Evolutionary conservation across 1,140 invertebrate species (phyloP), one percentile per base, ranked within the genome.

Genomic region (Pogonomyrmex barbatus): DNA sequence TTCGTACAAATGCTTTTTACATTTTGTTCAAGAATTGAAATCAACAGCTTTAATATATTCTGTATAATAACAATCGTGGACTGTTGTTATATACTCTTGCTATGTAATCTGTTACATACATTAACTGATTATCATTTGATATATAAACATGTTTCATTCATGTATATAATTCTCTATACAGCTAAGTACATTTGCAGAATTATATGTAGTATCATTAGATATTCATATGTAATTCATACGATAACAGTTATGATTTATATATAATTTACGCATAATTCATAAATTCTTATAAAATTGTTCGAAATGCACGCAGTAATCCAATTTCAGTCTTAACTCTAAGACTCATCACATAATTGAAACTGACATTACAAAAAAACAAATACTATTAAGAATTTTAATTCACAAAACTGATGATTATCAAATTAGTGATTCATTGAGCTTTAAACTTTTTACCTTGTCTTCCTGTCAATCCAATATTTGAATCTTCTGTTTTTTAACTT

Each of bases 151-250:
- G 47, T 9, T 33, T 54, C 50, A 54, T 73, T 36, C 12, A 24
- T 39, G 33, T 36, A 54, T 36, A 67, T 4, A 39, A 24, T 2
- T 75, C 30, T 39, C 58, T 54, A 24, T 50, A 36, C 17, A 39
- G n/a, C 17, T 33, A n/a, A 58, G 10, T 42, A 9, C 71, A 42
- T 58, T 75, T 75, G 52, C 71, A 56, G 24, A 75, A 73, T 73
- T 73, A 42, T n/a, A 42, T 75, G 52, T 24, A 58, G 9, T 50
- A n/a, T 42, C 52, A 75, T 42, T 54, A 17, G 17, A 54, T 42
- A 24, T 56, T 73, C 33, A n/a, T 54, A 73, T 4, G n/a, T 73
- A 56, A 56, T 39, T 42, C 33, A 73, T 24, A 56, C 14, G 39
- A 73, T 73, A 73, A 39, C 12, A 39, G 10, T 39, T 73, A 56